Evolutionary conservation across 2,797 vertebrate species (phyloP).

Genomic region (Argya squamiceps): DNA sequence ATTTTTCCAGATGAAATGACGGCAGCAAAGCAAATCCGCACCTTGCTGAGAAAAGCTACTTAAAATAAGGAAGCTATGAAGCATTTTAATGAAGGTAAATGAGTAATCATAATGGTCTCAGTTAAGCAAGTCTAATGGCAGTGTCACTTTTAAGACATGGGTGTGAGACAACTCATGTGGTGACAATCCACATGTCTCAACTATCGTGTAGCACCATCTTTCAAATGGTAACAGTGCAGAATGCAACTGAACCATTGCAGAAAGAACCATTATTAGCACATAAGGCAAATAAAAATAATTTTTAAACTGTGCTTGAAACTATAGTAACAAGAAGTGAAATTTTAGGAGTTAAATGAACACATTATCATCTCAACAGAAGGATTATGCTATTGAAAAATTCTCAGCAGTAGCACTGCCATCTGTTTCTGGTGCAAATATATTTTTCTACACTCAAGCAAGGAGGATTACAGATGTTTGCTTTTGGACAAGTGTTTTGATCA

Average conservation of each 20-base stretch:
- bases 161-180: background rate
- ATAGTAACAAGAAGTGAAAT: background rate
- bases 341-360: background rate
- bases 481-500: conserved; percentile 56
- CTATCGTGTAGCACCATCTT: background rate
- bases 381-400: background rate
- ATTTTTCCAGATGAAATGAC: conserved; percentile 37
- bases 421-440: background rate
- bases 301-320: background rate
- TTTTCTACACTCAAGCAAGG: background rate
- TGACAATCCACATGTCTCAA: background rate
- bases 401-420: background rate
- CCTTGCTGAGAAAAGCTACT: conserved; percentile 58
- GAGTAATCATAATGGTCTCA: conserved; percentile 45
- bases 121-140: conserved; percentile 48
- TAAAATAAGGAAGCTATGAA: conserved; percentile 55
- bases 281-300: conserved; percentile 16
- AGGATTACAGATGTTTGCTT: conserved; percentile 38
- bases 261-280: background rate
- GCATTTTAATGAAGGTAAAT: conserved; percentile 53
- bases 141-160: background rate
- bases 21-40: conserved; percentile 37
- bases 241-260: background rate
- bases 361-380: background rate
- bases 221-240: background rate